These are phyloP conservation scores for Alloscopus bannaensis DNA, from an alignment of 2,888 invertebrate genomes.

Conservation along the genomic window DNA sequence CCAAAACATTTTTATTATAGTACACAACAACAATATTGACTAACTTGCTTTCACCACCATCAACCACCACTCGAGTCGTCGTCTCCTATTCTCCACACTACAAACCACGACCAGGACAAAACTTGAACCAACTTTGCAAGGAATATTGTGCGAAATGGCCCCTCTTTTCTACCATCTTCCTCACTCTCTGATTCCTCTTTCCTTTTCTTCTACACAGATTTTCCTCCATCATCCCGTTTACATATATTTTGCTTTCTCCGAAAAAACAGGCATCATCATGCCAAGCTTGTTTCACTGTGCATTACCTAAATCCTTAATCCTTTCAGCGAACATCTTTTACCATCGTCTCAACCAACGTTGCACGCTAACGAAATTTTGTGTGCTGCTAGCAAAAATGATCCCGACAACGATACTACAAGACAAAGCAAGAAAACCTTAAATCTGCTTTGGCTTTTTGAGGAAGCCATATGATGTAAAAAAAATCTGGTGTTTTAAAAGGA, in stretches of 20 bases:
- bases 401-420: too few species aligned
- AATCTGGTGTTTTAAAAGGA: too few species aligned
- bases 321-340: slow-evolving; percentile 11
- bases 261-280: slow-evolving; percentile 29
- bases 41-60: neutral
- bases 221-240: too few species aligned
- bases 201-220: slow-evolving; percentile 23
- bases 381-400: too few species aligned
- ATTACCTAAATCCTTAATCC: slow-evolving; percentile 43
- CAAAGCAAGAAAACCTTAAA: too few species aligned
- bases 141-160: slow-evolving; percentile 47
- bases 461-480: too few species aligned
- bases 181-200: slow-evolving; percentile 12
- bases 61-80: neutral
- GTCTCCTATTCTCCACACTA: neutral
- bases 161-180: slow-evolving; percentile 13
- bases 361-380: too few species aligned
- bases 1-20: slow-evolving; percentile 1
- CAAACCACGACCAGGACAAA: slow-evolving; percentile 24
- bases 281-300: slow-evolving; percentile 31
- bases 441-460: too few species aligned
- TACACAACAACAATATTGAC: slow-evolving; percentile 12
- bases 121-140: slow-evolving; percentile 16
- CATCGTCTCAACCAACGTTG: neutral
- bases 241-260: too few species aligned